Percentiles rank a stretch among this genome's conserved stretches.
Conservation (phyloP, 2,888 invertebrate genomes). For the Heliconius ismenius region DNA sequence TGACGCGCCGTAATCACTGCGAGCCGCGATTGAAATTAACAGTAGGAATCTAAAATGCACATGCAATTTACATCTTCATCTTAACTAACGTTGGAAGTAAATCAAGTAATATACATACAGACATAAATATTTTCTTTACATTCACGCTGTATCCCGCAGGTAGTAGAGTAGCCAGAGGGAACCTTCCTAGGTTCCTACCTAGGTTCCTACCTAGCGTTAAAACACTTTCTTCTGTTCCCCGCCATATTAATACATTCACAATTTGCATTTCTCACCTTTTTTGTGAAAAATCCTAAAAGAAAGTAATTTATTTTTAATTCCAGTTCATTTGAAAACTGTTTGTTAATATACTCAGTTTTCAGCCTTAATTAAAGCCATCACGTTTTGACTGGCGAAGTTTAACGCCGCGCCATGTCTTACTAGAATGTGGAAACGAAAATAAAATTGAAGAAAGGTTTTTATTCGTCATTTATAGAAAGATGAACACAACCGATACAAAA, state of each 20-base stretch:
- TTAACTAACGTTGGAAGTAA: neutral
- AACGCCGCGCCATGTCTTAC: neutral
- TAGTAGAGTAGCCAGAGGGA: too few relatives aligned
- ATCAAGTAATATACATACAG: neutral
- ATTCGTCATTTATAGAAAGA: neutral
- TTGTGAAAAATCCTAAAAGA: neutral
- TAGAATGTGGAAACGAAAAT: too few relatives aligned
- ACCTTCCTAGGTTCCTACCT: too few relatives aligned
- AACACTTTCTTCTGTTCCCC: too few relatives aligned
- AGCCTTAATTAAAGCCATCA: neutral
- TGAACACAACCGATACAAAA: constrained; percentile 14
- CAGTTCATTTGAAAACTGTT: too few relatives aligned
- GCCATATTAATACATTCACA: too few relatives aligned
- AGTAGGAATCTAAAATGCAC: constrained; percentile 26
- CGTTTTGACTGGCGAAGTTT: neutral
- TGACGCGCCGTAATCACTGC: constrained; percentile 19
- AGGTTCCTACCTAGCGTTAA: too few relatives aligned
- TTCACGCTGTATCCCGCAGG: too few relatives aligned
- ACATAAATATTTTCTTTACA: too few relatives aligned
- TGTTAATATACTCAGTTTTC: neutral
- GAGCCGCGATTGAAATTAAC: neutral
- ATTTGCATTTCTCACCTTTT: too few relatives aligned
- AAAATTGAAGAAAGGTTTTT: neutral
- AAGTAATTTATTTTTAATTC: neutral
- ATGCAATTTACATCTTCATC: constrained; percentile 27